Evolutionary conservation across 1,140 invertebrate genomes (phyloP), one percentile per base, ranked within the genome.

Genomic region (Anoplolepis gracilipes): DNA sequence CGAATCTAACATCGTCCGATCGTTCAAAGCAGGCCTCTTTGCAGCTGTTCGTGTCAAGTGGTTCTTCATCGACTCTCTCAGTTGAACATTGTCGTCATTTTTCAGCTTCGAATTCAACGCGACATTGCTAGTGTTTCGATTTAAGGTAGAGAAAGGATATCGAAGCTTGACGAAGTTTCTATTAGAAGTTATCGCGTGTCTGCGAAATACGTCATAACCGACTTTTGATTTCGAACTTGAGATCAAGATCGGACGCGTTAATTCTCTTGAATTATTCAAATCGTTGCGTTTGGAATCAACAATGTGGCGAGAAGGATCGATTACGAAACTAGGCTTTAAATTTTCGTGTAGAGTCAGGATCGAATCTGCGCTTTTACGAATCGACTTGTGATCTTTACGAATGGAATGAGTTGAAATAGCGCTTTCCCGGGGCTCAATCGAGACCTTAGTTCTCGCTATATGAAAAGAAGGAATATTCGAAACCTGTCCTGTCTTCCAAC

Each of bases 261-360:
- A 19, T 25, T 11, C 62, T 82, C 8, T 1, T 87, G 88, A 90
- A 90, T 90, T 90, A 87, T 90, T 89, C 78, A 89, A 49, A 1
- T 2, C 46, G 22, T 53, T 22, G 33, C 46, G 73, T 30, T n/a
- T 36, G 25, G n/a, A 4, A 39, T 25, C 57, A 22, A n/a, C 33
- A 2, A 55, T 10, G n/a, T 1, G 42, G 6, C 65, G 67, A 46
- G 13, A 13, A 30, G 78, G 59, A 42, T 61, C 36, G n/a, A 4
- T 28, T 4, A 16, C 16, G 16, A 82, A 11, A 22, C 10, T 13
- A 11, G 25, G 2, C n/a, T 59, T 49, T 3, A 28, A 30, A 33
- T 72, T 19, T 30, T 28, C 25, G 4, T 46, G 4, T 11, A 36
- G 59, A 72, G 36, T 30, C 8, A 46, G 28, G 3, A 25, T 19